These are phyloP conservation scores for Pristionchus mayeri DNA, from an alignment of 2,888 invertebrate genomes.

Conservation along the genomic window DNA sequence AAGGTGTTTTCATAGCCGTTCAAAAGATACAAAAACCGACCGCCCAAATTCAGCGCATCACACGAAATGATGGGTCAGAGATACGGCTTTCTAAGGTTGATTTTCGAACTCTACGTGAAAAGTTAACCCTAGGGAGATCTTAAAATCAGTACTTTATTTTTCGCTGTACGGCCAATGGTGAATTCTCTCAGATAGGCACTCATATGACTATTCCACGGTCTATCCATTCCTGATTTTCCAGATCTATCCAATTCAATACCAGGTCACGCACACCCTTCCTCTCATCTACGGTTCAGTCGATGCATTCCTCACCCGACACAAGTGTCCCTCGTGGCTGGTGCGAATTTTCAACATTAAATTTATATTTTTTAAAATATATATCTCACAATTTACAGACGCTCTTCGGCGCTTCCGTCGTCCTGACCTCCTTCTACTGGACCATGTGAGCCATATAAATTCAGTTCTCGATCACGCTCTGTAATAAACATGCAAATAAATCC, in stretches of 20 bases:
- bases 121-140: too few relatives aligned
- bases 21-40: too few relatives aligned
- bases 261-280: conserved; percentile 77
- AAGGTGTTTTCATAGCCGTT: too few relatives aligned
- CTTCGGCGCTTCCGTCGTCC: not conserved
- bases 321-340: conserved; percentile 70
- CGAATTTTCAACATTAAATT: not conserved
- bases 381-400: conserved; percentile 4
- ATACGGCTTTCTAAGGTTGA: too few relatives aligned
- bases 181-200: too few relatives aligned
- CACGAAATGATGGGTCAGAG: too few relatives aligned
- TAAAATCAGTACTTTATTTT: too few relatives aligned
- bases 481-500: not conserved
- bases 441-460: not conserved
- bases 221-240: too few relatives aligned
- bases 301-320: conserved; percentile 76
- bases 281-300: conserved; percentile 77
- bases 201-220: too few relatives aligned
- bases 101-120: too few relatives aligned
- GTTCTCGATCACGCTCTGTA: not conserved
- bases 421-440: conserved; percentile 38
- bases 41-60: too few relatives aligned
- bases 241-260: not conserved
- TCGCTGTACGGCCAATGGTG: too few relatives aligned
- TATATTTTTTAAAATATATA: not conserved